A percentile compares a stretch with the other conserved stretches of the same genome.
phyloP scores from a whole-genome alignment of 2,797 vertebrate species.

The Enteromius argenteus region DNA sequence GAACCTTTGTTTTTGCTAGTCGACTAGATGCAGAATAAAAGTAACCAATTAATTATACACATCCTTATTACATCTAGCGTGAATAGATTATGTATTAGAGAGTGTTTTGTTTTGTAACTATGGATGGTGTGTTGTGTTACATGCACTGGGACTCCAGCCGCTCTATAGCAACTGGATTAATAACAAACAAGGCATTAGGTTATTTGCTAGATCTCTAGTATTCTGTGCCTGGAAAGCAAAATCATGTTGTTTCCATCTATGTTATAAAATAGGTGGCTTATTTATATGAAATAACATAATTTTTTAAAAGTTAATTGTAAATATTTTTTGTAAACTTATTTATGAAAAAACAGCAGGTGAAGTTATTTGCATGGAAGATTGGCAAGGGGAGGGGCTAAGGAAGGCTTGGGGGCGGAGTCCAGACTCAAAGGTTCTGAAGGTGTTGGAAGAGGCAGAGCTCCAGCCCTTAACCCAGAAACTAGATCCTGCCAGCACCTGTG shows the following conservation, averaged over 20 bases:
- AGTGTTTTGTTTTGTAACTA: conserved; percentile 46
- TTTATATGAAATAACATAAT: neutral
- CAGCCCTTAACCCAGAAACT: conserved; percentile 86
- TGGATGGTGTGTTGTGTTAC: conserved; percentile 34
- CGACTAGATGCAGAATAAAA: neutral
- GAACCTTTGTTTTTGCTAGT: neutral
- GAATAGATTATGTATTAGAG: neutral
- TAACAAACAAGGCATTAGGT: conserved; percentile 37
- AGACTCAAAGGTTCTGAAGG: conserved; percentile 83
- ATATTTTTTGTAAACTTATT: conserved; percentile 24
- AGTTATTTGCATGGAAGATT: conserved; percentile 80
- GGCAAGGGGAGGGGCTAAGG: conserved; percentile 80
- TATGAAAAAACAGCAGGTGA: conserved; percentile 84
- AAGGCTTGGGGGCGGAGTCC: conserved; percentile 86
- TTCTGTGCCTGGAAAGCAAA: neutral
- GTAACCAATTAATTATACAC: neutral
- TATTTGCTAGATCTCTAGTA: neutral
- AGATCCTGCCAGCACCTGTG: conserved; percentile 70
- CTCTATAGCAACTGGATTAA: conserved; percentile 41
- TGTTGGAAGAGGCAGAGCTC: conserved; percentile 88
- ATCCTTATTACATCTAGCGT: neutral
- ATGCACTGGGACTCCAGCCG: neutral
- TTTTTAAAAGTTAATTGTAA: neutral
- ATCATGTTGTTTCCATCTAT: neutral
- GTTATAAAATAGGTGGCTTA: neutral